Evolutionary conservation across 2,888 invertebrate species (phyloP), one percentile per base, ranked within the genome.

Genomic region (Hydrotaea diabolus): DNA sequence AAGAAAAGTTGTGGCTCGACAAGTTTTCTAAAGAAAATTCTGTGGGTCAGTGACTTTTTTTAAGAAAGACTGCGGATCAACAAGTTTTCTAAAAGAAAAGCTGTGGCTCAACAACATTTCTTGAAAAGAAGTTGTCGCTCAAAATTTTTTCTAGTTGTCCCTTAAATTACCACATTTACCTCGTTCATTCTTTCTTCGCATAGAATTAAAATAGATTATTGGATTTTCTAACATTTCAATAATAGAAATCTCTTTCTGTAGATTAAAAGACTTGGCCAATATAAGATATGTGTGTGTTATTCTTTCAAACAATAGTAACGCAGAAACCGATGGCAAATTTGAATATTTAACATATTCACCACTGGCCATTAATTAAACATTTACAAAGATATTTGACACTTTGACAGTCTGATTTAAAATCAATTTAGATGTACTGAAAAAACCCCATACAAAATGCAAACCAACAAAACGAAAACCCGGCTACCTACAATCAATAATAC

Each of bases 321-420:
- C 3, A 26, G 59, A 59, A 59, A 59, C 8, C 59, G 7, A 31
- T 31, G 3, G 31, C 31, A 31, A 4, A 15, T 26, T 26, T 59
- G 23, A 8, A 26, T 23, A 59, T 59, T 59, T 59, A 59, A 59
- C 23, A 23, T 26, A 13, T 59, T 59, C 55, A 21, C 11, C 21
- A 21, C 11, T 11, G 59, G 15, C 26, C 11, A 59, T 59, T 59
- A 59, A 59, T 59, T 26, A 59, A 59, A 59, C 23, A 59, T 59
- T 59, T 59, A 26, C 59, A 59, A 26, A 59, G 59, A 4, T 59
- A 59, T 59, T 23, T 59, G 59, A 59, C 59, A 59, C 8, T 23
- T 59, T 59, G 59, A 59, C 59, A 59, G 26, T 15, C 26, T 59
- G 59, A 26, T 59, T 59, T 59, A 59, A 59, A 59, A 59, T 11